Evolutionary conservation across 2,888 invertebrate species (phyloP), one percentile per base, ranked within the genome.

Genomic region (Meandrusa payeni): DNA sequence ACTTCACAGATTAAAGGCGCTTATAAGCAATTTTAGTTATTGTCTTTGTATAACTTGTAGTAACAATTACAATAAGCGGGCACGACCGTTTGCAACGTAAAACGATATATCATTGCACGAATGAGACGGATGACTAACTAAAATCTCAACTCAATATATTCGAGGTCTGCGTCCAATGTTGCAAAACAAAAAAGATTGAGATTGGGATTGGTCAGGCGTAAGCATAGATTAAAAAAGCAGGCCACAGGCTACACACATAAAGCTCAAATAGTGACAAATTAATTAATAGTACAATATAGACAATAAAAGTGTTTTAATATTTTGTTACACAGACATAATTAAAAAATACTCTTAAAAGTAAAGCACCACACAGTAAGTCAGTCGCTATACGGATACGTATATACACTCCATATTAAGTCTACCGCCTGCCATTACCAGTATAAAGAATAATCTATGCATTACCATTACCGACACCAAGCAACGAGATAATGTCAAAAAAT

Each of bases 1-100:
- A 55, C 57, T 52, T 47, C 52, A 55, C 53, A 31, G 26, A 46
- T 12, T 11, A 34, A 17, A 43, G 23, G 38, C 39, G 29, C 29
- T 32, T 29, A 23, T 27, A 27, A 19, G 7, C 19, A 26, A 26
- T 13, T 28, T 28, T 11, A 5, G 15, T 3, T 23, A 12, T 32
- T 22, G 7, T 5, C 15, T 33, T 32, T 20, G 22, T 27, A 15
- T 10, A 12, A 39, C 2, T 33, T 5, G n/a, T 24, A 17, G 13
- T 17, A 15, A 6, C 3, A 33, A 39, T 28, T 23, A 24, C 34
- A 32, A 22, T 13, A 33, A 17, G 10, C 13, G 5, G 27, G 32
- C 3, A 12, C 20, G 15, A 22, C n/a, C 13, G 9, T n/a, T 4
- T 32, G 19, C 9, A 37, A 31, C 37, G 20, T 5, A 28, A 9